phyloP scores from a whole-genome alignment of 2,888 invertebrate genomes.

The Stenoptilia bipunctidactyla region DNA sequence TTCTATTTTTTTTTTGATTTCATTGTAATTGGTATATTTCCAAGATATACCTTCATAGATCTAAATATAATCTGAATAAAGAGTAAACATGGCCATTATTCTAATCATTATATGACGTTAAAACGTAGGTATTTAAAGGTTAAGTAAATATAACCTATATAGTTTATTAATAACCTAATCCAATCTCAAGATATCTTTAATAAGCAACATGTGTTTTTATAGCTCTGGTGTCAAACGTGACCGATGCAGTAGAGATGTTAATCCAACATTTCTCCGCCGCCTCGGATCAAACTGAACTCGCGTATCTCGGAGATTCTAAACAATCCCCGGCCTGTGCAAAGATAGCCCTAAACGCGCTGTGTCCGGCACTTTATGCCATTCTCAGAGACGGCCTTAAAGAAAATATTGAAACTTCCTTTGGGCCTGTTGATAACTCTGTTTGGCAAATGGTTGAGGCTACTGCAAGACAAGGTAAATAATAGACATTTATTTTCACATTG shows the following conservation, averaged over 20 bases:
- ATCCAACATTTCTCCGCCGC: constrained; percentile 78
- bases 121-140: too few relatives aligned
- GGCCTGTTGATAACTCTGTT: constrained; percentile 86
- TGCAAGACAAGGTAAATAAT: constrained; percentile 83
- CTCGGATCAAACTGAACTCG: constrained; percentile 74
- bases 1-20: too few relatives aligned
- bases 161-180: too few relatives aligned
- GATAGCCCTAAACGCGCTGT: constrained; percentile 80
- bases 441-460: constrained; percentile 93
- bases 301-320: constrained; percentile 70
- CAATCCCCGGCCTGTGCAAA: constrained; percentile 78
- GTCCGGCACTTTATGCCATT: constrained; percentile 87
- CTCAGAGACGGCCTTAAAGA: constrained; percentile 88
- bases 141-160: too few relatives aligned
- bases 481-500: too few relatives aligned
- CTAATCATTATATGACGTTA: too few relatives aligned
- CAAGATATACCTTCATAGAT: too few relatives aligned
- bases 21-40: too few relatives aligned
- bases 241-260: constrained; percentile 81
- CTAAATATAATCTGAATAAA: too few relatives aligned
- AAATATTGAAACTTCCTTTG: constrained; percentile 85
- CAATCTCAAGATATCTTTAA: too few relatives aligned
- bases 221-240: constrained; percentile 80
- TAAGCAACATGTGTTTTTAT: constrained; percentile 26
- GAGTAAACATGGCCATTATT: too few relatives aligned